phyloP scores from a whole-genome alignment of 2,797 vertebrate genomes.

The Parambassis ranga region DNA sequence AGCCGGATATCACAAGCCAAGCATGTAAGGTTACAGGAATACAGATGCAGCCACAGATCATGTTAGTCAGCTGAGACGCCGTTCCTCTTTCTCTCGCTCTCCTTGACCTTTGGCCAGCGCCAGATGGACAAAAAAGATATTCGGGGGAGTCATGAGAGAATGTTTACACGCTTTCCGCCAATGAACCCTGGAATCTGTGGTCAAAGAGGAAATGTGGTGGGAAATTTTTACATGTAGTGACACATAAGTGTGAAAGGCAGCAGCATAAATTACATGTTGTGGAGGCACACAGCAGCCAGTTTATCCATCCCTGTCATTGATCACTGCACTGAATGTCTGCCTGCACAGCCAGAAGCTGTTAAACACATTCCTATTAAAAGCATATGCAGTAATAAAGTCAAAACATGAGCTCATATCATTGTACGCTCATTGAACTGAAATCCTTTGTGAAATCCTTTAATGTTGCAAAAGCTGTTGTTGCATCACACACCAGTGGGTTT shows the following conservation, averaged over 20 bases:
- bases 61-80: conserved; percentile 52
- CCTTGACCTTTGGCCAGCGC: conserved; percentile 30
- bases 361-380: not conserved
- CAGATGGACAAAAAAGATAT: conserved; percentile 34
- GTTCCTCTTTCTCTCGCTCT: not conserved
- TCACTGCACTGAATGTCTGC: not conserved
- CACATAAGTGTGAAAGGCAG: not conserved
- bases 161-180: conserved; percentile 14
- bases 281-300: not conserved
- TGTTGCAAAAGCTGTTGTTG: not conserved
- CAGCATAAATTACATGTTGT: not conserved
- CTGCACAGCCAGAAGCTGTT: not conserved
- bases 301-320: not conserved
- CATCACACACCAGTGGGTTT: not conserved
- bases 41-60: conserved; percentile 47
- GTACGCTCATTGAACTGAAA: not conserved
- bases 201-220: not conserved
- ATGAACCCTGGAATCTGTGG: not conserved
- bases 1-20: conserved; percentile 64
- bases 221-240: not conserved
- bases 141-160: conserved; percentile 26
- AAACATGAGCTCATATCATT: not conserved
- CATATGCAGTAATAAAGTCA: not conserved
- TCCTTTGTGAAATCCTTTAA: not conserved
- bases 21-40: conserved; percentile 64